Base-by-base conservation (phyloP, 2,888 invertebrate genomes). In the Ophion ventricosus region DNA sequence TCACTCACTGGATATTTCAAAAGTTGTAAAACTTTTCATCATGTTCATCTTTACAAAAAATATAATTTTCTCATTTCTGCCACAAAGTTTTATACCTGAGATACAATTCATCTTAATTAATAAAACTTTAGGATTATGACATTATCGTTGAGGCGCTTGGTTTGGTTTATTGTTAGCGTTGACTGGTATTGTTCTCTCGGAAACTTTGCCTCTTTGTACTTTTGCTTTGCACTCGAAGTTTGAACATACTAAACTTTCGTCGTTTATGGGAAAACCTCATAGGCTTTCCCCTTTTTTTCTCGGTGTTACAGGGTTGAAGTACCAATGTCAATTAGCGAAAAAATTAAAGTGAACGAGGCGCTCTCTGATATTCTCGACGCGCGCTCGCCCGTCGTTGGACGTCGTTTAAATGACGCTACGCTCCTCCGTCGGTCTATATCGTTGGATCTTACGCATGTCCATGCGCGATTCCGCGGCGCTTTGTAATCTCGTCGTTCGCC, bases 361-460 rank as follows among this genome's bases (percentile, higher is more conserved):
- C 43, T 43, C n/a, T 56, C 17, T 11, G 73, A 43, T 54, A 43
- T 72, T 69, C 61, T 26, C 67, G 79, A 80, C 80, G 73, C 87
- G 83, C 72, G 80, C 87, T 83, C 88, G 87, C 85, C 91, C 88
- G 89, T 84, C 86, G 84, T 87, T 81, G 87, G 82, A 88, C 90
- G 90, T 87, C 87, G 90, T 90, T 89, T 90, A 86, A 88, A 87
- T 88, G 90, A 87, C 86, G 90, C 91, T 91, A 89, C 74, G 85
- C 86, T 88, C 57, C 85, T 77, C 75, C 86, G 87, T 80, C 83
- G 77, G 77, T 80, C 83, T 87, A 87, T 88, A 90, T 89, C 87
- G 72, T 75, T 80, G 74, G 77, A 89, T 89, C 89, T 91, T 88
- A 91, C 90, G 91, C 91, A 91, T 91, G 91, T 89, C 89, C 88